Evolutionary conservation across 2,888 invertebrate genomes (phyloP).

Genomic region (Baronia brevicornis): DNA sequence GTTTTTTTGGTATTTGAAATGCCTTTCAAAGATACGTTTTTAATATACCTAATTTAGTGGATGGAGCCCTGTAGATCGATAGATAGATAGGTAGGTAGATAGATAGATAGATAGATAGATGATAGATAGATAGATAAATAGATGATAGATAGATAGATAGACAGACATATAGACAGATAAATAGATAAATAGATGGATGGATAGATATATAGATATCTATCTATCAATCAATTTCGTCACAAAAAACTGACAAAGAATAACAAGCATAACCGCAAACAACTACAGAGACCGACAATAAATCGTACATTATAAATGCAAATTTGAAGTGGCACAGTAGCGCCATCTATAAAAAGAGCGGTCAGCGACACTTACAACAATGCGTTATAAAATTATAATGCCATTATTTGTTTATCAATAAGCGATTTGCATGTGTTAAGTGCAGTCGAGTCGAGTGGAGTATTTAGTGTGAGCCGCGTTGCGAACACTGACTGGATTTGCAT

Average conservation of each 20-base stretch:
- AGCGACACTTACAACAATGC: conserved; percentile 51
- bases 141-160: too few species aligned
- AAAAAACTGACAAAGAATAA: conserved; percentile 16
- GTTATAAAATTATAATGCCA: conserved; percentile 64
- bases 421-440: conserved; percentile 68
- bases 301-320: conserved; percentile 56
- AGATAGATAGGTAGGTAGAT: too few species aligned
- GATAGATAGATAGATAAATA: too few species aligned
- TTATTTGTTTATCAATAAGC: conserved; percentile 68
- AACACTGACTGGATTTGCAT: conserved; percentile 53
- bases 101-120: too few species aligned
- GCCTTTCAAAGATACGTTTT: too few species aligned
- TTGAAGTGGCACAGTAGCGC: conserved; percentile 36
- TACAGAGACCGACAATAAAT: conserved; percentile 34
- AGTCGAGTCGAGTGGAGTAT: conserved; percentile 34
- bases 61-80: too few species aligned
- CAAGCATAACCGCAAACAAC: conserved; percentile 20
- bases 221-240: conserved; percentile 13
- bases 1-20: too few species aligned
- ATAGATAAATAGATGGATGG: too few species aligned
- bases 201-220: conserved; percentile 4
- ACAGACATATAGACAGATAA: too few species aligned
- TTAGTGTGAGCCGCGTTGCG: conserved; percentile 34
- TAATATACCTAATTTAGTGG: too few species aligned
- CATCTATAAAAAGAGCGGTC: conserved; percentile 44